phyloP scores from a whole-genome alignment of 1,140 invertebrate genomes.

The Chrysomallon squamiferum region DNA sequence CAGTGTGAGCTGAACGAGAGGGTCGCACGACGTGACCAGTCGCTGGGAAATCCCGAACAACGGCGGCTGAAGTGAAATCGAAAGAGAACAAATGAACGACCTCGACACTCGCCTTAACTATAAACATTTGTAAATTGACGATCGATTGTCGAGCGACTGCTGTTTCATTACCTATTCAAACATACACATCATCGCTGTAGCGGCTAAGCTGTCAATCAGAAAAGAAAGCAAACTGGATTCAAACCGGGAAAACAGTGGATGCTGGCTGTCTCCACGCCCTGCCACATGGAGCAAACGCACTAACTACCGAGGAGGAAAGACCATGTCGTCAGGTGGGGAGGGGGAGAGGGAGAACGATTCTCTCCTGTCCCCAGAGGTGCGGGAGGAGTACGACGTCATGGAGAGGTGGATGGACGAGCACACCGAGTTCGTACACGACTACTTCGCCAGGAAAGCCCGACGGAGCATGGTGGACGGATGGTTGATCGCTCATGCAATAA shows the following conservation, averaged over 20 bases:
- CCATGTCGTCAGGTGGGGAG: slow-evolving; percentile 18
- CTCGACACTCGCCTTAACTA: background rate
- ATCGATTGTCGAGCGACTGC: background rate
- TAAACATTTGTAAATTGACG: slow-evolving; percentile 3
- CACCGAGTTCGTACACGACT: slow-evolving; percentile 92
- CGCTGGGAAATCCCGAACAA: too few species aligned
- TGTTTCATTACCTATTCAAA: slow-evolving; percentile 3
- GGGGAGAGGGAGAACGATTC: slow-evolving; percentile 11
- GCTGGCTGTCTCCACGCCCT: background rate
- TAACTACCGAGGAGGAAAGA: slow-evolving; percentile 2
- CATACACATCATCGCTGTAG: background rate
- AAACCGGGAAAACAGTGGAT: slow-evolving; percentile 24
- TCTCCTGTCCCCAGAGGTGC: slow-evolving; percentile 9
- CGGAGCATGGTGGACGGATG: slow-evolving; percentile 89
- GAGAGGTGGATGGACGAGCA: slow-evolving; percentile 90
- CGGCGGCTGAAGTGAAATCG: too few species aligned
- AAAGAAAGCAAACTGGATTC: slow-evolving; percentile 41
- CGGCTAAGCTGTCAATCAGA: slow-evolving; percentile 18
- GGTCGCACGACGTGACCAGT: too few species aligned
- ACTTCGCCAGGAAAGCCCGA: slow-evolving; percentile 93
- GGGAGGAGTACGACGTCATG: slow-evolving; percentile 53
- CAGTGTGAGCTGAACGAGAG: too few species aligned
- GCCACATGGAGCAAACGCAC: background rate
- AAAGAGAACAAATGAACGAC: too few species aligned
- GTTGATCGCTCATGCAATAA: slow-evolving; percentile 76